These are phyloP conservation scores for Tenrec ecaudatus DNA, from an alignment of 2,113 vertebrate genomes.

Conservation along the genomic window DNA sequence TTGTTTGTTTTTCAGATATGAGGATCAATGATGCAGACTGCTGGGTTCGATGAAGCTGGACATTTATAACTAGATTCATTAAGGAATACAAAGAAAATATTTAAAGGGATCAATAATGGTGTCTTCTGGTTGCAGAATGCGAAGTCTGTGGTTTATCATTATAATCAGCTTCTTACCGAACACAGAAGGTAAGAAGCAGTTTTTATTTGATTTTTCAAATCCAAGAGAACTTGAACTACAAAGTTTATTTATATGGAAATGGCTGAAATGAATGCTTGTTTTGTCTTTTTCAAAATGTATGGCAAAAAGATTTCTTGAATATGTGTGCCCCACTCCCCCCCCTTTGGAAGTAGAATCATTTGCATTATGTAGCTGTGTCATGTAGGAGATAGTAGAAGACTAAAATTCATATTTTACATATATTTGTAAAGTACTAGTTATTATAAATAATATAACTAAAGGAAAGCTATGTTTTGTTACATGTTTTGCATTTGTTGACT, in stretches of 20 bases:
- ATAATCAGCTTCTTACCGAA: conserved; percentile 94
- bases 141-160: conserved; percentile 96
- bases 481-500: conserved; percentile 50
- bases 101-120: conserved; percentile 94
- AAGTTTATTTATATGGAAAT: neutral
- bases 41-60: conserved; percentile 91
- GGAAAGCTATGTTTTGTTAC: conserved; percentile 30
- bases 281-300: conserved; percentile 51
- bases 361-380: neutral
- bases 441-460: conserved; percentile 67
- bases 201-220: conserved; percentile 40
- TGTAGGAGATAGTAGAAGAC: neutral
- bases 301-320: neutral
- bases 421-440: conserved; percentile 21
- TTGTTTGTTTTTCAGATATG: conserved; percentile 90
- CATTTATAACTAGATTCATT: conserved; percentile 93
- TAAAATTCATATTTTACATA: conserved; percentile 28
- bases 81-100: conserved; percentile 92
- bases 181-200: conserved; percentile 93
- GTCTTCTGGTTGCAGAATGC: conserved; percentile 95
- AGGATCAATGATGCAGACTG: conserved; percentile 94
- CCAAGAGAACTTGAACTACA: neutral
- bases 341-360: conserved; percentile 31
- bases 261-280: neutral
- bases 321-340: no score